Percentiles rank a stretch among this genome's conserved stretches.
Conservation (phyloP, 2,113 vertebrate species). For the Aegithalos caudatus region DNA sequence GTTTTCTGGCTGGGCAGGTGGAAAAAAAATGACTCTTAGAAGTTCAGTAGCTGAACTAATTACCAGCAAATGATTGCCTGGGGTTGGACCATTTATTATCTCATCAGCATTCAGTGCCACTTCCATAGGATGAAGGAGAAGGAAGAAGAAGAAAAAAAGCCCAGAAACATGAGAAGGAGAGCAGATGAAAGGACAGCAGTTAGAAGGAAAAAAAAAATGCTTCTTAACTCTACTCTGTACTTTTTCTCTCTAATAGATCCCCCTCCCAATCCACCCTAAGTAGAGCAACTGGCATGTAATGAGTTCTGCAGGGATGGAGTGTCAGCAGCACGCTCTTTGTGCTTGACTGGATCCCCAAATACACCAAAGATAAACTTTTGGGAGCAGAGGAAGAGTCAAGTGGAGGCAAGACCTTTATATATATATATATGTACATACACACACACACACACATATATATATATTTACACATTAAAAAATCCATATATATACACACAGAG, state of each 20-base stretch:
- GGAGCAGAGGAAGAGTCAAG: neutral
- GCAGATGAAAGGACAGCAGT: constrained; percentile 47
- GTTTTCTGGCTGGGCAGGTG: constrained; percentile 40
- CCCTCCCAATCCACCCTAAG: neutral
- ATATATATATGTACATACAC: too few species aligned
- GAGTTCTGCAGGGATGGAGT: constrained; percentile 31
- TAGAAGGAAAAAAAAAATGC: constrained; percentile 17
- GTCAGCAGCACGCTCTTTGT: neutral
- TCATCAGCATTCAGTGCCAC: constrained; percentile 43
- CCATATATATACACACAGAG: fast-evolving
- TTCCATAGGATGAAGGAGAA: constrained; percentile 31
- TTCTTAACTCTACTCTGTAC: constrained; percentile 54
- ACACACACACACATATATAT: neutral
- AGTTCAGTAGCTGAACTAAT: constrained; percentile 67
- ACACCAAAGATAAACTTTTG: neutral
- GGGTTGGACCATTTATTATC: constrained; percentile 61
- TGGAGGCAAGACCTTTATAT: neutral
- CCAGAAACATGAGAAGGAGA: constrained; percentile 30
- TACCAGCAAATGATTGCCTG: constrained; percentile 63
- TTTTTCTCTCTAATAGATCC: constrained; percentile 38
- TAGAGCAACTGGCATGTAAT: constrained; percentile 27
- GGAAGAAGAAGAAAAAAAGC: constrained; percentile 26
- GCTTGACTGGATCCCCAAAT: neutral
- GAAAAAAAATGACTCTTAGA: constrained; percentile 21
- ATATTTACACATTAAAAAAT: neutral